Conservation (phyloP, 2,113 vertebrate genomes). For the Pseudorectes ferrugineus region DNA sequence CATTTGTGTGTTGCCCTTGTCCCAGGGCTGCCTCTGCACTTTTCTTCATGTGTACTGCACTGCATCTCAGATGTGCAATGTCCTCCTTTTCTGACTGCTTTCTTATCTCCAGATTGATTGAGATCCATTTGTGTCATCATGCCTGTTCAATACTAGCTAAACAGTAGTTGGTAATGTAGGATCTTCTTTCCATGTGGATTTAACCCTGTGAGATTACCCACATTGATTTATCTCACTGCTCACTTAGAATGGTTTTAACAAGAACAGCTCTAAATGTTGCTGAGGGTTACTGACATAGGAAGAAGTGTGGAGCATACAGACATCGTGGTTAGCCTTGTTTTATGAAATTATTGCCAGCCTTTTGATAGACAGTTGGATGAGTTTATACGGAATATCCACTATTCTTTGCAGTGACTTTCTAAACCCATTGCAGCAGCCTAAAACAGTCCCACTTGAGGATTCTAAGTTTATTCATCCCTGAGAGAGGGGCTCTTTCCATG, state of each 20-base stretch:
- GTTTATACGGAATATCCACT: neutral
- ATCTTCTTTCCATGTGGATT: neutral
- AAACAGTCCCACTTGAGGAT: neutral
- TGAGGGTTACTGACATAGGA: neutral
- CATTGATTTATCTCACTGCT: neutral
- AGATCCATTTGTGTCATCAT: neutral
- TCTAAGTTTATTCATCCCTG: neutral
- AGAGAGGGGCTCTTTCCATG: neutral
- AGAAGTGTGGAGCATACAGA: neutral
- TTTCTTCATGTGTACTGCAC: neutral
- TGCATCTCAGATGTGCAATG: neutral
- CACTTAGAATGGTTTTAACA: neutral
- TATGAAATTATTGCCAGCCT: neutral
- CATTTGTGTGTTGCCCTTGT: neutral
- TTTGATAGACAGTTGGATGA: neutral
- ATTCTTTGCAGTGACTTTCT: neutral
- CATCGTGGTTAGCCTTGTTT: neutral
- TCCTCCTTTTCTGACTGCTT: neutral
- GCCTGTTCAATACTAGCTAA: neutral
- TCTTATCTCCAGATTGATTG: neutral
- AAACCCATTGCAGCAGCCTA: neutral
- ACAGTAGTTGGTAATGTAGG: neutral
- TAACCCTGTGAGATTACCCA: neutral
- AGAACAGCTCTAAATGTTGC: neutral
- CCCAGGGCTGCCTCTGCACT: neutral